Base-by-base conservation (phyloP, 2,113 vertebrate species). In the Tragelaphus strepsiceros region DNA sequence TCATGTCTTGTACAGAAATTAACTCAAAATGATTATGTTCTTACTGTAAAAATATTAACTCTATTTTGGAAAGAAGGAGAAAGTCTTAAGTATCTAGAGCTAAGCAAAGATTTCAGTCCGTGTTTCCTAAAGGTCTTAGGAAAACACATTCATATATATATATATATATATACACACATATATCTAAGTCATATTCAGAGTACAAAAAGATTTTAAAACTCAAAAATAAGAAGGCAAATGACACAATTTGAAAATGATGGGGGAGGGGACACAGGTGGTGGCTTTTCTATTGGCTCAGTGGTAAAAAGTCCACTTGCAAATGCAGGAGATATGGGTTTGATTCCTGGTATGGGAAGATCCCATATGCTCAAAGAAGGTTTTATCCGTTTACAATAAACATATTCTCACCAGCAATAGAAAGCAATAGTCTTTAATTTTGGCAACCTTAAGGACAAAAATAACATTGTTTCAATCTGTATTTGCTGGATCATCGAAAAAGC, bases 371-470 rank as follows among this genome's bases (percentile, higher is more conserved):
- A 59, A 22, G 24, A 59, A 22, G 24, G 58, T 24, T 59, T 86
- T 11, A 11, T 11, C 54, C 51, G 17, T 46, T 88, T 80, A 85
- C 53, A 62, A 43, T 51, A 49, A 71, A 59, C 16, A 28, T 71
- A 24, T 51, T 53, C 51, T 83, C 32, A 19, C 46, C 67, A 80
- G 26, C n/a, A 17, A 84, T 80, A 91, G n/a, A 91, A 90, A 91
- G 71, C 32, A 67, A 67, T 16, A 19, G 62, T 53, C 56, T 88
- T 92, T 92, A 49, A 49, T 83, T 96, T 64, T 96, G 53, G n/a
- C 74, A 88, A 22, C 64, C 46, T 58, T 56, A 39, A 49, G 49
- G 49, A 49, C 49, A 49, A 49, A 49, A 49, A 49, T 49, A 49
- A 49, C 49, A 49, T 49, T 49, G 49, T 49, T 49, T 49, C 49